These are phyloP conservation scores for Melopsittacus undulatus DNA, from an alignment of 2,797 vertebrate species.

Conservation along the genomic window DNA sequence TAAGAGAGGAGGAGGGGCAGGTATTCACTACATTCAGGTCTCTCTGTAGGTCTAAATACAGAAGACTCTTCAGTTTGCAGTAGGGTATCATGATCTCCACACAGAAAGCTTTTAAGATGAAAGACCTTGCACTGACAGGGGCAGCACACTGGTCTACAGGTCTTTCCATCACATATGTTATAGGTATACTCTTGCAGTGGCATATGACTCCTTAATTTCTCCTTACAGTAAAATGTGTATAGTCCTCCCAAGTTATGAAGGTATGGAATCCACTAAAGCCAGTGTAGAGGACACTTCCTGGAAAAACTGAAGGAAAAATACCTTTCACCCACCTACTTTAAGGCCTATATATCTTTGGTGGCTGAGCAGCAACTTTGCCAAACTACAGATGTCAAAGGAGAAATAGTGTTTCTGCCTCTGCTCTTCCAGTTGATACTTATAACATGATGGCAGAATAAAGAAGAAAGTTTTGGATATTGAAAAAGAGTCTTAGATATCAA, in stretches of 20 bases:
- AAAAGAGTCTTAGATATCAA: background rate
- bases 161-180: background rate
- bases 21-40: background rate
- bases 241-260: background rate
- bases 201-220: background rate
- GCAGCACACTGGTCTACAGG: background rate
- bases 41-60: background rate
- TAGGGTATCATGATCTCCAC: background rate
- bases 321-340: background rate
- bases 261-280: background rate
- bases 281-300: background rate
- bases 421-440: background rate
- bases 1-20: background rate
- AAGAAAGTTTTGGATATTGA: background rate
- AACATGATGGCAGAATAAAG: rapidly evolving
- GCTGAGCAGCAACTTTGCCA: background rate
- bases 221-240: background rate
- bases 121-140: background rate
- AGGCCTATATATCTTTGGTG: background rate
- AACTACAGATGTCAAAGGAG: background rate
- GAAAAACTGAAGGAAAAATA: background rate
- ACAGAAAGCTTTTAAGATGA: background rate
- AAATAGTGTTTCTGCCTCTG: background rate
- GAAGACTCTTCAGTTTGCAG: background rate
- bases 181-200: background rate